Evolutionary conservation across 1,140 invertebrate species (phyloP).

Genomic region (Psilanteris sp.): DNA sequence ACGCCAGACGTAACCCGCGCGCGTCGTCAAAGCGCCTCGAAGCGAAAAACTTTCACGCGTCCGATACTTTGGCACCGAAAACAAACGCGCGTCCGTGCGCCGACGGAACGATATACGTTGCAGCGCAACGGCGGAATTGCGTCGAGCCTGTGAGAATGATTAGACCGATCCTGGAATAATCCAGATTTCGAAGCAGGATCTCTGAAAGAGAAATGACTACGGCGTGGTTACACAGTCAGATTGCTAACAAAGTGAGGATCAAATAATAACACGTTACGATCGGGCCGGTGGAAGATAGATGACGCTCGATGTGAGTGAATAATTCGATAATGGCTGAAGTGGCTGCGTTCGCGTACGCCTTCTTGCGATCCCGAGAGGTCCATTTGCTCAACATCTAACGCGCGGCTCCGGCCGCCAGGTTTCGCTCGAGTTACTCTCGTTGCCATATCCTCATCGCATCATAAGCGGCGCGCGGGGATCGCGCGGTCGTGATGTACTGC

Average conservation of each 20-base stretch:
- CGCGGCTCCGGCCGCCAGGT: slow-evolving; percentile 59
- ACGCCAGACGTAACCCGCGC: too few relatives aligned
- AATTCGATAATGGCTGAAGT: slow-evolving; percentile 77
- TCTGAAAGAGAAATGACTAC: slow-evolving; percentile 54
- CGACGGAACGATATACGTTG: too few relatives aligned
- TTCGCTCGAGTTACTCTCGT: slow-evolving; percentile 57
- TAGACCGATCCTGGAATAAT: slow-evolving; percentile 76
- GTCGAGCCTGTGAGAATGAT: slow-evolving; percentile 67
- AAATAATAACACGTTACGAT: slow-evolving; percentile 79
- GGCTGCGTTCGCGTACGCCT: slow-evolving; percentile 63
- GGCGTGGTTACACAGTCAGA: slow-evolving; percentile 71
- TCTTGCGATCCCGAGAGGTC: slow-evolving; percentile 45
- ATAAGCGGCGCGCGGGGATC: slow-evolving; percentile 60
- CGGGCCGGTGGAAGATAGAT: slow-evolving; percentile 75
- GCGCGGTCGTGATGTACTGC: slow-evolving; percentile 63
- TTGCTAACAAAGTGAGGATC: slow-evolving; percentile 80
- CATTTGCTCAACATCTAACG: slow-evolving; percentile 75
- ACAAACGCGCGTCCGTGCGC: too few relatives aligned
- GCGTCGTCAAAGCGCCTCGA: too few relatives aligned
- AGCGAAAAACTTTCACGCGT: too few relatives aligned
- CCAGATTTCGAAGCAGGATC: slow-evolving; percentile 72
- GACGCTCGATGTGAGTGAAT: slow-evolving; percentile 77
- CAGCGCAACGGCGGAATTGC: too few relatives aligned
- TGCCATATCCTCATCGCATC: slow-evolving; percentile 48
- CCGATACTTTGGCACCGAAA: too few relatives aligned